phyloP scores from a whole-genome alignment of 2,797 vertebrate species.

The Atherinosoma microstoma region DNA sequence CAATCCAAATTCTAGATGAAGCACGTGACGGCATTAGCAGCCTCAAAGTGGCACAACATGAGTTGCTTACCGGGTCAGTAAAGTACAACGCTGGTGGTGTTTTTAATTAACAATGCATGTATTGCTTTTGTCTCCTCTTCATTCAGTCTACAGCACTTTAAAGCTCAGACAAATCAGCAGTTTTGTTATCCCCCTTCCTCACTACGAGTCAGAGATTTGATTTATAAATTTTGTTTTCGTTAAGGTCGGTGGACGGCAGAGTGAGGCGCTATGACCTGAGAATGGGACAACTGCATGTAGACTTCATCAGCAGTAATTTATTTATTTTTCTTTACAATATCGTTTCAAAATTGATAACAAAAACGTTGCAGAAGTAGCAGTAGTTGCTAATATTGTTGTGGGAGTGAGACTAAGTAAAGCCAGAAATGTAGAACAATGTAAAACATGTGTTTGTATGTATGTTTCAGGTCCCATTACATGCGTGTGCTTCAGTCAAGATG shows the following conservation, averaged over 20 bases:
- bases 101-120: background rate
- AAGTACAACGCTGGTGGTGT: background rate
- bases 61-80: constrained; percentile 91
- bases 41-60: constrained; percentile 88
- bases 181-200: background rate
- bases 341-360: background rate
- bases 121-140: background rate
- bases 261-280: constrained; percentile 92
- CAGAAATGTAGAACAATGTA: background rate
- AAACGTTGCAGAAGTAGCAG: background rate
- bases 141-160: background rate
- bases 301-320: constrained; percentile 91
- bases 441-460: constrained; percentile 9
- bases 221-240: background rate
- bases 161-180: background rate
- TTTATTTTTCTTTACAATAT: background rate
- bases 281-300: constrained; percentile 88
- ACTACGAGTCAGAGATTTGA: background rate
- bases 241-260: constrained; percentile 91
- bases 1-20: constrained; percentile 90
- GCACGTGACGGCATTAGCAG: constrained; percentile 92
- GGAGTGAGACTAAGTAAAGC: background rate
- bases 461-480: constrained; percentile 90
- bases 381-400: background rate
- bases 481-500: constrained; percentile 93